These are phyloP conservation scores for Botia kubotai DNA, from an alignment of 2,797 vertebrate species.

Conservation along the genomic window DNA sequence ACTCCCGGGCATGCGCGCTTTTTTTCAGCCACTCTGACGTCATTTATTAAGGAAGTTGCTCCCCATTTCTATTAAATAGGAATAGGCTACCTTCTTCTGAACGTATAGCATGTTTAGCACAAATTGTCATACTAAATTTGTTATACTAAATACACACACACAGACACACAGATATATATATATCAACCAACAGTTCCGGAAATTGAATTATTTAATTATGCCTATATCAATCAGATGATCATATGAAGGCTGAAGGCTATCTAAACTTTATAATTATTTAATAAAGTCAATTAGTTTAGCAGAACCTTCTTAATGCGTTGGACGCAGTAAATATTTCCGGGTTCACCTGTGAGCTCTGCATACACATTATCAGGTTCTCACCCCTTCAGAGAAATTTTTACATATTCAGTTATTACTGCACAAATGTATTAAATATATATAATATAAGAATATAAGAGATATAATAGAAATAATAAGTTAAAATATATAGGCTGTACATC, in stretches of 20 bases:
- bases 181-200: not conserved
- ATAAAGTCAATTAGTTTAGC: not conserved
- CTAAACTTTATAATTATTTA: not conserved
- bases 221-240: not conserved
- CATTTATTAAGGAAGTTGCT: constrained; percentile 75
- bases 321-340: constrained; percentile 63
- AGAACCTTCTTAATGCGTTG: constrained; percentile 46
- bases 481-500: no score
- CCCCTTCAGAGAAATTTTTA: not conserved
- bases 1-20: constrained; percentile 80
- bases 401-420: not conserved
- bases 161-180: no score
- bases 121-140: not conserved
- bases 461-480: no score
- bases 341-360: constrained; percentile 49
- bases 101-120: not conserved
- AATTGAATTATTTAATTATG: not conserved
- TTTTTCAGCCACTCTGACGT: constrained; percentile 74
- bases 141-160: no score
- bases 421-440: no score
- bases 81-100: constrained; percentile 22
- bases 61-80: constrained; percentile 64
- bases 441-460: no score
- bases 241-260: not conserved
- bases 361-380: not conserved